Conservation (phyloP, 2,113 vertebrate genomes). For the Orycteropus afer region DNA sequence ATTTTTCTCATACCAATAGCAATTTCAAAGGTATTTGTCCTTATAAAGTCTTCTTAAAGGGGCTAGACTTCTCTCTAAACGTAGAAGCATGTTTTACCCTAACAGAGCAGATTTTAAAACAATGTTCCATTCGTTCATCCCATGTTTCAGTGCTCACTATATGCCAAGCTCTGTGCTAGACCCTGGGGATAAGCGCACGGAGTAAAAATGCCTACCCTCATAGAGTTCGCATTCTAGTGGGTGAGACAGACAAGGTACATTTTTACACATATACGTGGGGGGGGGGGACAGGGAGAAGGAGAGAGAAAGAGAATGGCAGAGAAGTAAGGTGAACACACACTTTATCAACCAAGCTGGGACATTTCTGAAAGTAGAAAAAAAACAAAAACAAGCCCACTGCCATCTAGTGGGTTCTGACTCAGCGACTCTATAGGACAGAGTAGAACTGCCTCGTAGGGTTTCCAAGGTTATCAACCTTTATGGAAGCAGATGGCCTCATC, state of each 20-base stretch:
- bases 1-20: neutral
- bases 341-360: neutral
- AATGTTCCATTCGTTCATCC: neutral
- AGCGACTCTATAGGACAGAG: no score
- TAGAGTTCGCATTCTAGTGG: neutral
- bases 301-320: no score
- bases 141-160: neutral
- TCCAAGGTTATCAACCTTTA: no score
- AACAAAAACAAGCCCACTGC: no score
- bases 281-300: no score
- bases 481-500: no score
- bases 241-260: neutral
- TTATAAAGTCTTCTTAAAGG: neutral
- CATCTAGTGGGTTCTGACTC: no score
- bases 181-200: neutral
- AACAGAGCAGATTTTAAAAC: neutral
- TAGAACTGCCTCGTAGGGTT: no score
- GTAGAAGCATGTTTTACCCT: neutral
- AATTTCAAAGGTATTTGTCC: neutral
- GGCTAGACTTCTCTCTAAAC: neutral
- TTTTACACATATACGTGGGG: no score
- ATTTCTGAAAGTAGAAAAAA: neutral
- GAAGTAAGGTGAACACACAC: neutral
- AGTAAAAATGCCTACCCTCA: neutral
- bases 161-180: no score